Evolutionary conservation across 1,140 invertebrate genomes (phyloP), one percentile per base, ranked within the genome.

Genomic region (Glomeris maerens): DNA sequence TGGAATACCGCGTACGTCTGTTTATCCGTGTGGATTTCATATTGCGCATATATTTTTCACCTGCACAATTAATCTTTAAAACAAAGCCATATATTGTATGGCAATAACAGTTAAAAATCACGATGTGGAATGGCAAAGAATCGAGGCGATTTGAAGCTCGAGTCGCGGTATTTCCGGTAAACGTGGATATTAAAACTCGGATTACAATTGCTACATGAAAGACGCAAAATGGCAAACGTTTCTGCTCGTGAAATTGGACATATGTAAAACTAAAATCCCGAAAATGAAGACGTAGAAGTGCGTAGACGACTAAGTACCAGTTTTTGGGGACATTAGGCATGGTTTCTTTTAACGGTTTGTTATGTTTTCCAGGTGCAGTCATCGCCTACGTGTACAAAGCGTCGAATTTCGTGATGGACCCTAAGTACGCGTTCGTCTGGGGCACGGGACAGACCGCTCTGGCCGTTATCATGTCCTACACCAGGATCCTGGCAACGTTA

Each of bases 341-440:
- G n/a, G n/a, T n/a, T 17, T 13, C 4, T 52, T n/a, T 50, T 52
- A 17, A 7, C 20, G 23, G n/a, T 52, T 45, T 45, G 28, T 29
- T 52, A 21, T 46, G n/a, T 38, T 29, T 62, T 60, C 20, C 48
- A 68, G 69, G 69, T 73, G 89, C 89, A 22, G 84, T 83, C n/a
- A 80, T 94, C 31, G 87, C 90, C 29, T 91, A 90, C 64, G 88
- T 94, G 36, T 94, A 93, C 66, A 74, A 83, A 58, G 84, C 86
- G 51, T 85, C 89, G 25, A 80, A 79, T 62, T 75, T 91, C 65
- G 77, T 79, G 61, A 90, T 95, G 88, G 77, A 79, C 49, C 83
- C 86, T 21, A 75, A 90, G 45, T 88, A 93, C 71, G 88, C 89
- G 27, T 76, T 92, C 60, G 74, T 93, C 46, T 95, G 88, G 85